These are phyloP conservation scores for Drosophila gaucha DNA, from an alignment of 2,888 invertebrate species.

Conservation along the genomic window DNA sequence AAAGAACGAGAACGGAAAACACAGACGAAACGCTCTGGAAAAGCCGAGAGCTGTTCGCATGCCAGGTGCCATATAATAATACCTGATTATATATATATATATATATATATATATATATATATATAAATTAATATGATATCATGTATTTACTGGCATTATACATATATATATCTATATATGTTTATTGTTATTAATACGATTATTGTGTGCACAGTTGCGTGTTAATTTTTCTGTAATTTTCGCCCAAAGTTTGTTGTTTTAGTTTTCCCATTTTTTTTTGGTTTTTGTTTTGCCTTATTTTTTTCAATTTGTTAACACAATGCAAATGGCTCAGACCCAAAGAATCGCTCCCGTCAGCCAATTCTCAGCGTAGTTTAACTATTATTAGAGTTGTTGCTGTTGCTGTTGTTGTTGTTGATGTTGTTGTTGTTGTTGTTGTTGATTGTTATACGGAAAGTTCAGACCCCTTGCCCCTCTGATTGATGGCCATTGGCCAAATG, in stretches of 20 bases:
- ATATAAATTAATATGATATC: not conserved
- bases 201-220: conserved; percentile 79
- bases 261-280: conserved; percentile 19
- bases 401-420: conserved; percentile 17
- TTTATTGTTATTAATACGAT: conserved; percentile 74
- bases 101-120: conserved; percentile 2
- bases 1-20: conserved; percentile 34
- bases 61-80: conserved; percentile 15
- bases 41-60: conserved; percentile 31
- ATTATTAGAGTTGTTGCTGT: conserved; percentile 48
- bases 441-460: not conserved
- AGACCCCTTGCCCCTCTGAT: conserved; percentile 8
- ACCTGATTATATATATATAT: not conserved
- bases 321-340: conserved; percentile 54
- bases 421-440: conserved; percentile 15
- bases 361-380: conserved; percentile 56
- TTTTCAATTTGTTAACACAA: conserved; percentile 48
- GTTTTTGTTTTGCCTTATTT: conserved; percentile 21
- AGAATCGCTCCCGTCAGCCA: conserved; percentile 23
- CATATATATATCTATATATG: not conserved
- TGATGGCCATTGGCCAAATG: conserved; percentile 50
- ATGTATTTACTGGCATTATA: conserved; percentile 8
- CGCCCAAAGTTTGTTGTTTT: conserved; percentile 39
- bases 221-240: conserved; percentile 75
- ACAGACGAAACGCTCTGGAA: conserved; percentile 12